phyloP scores from a whole-genome alignment of 2,888 invertebrate genomes.

The Drosophila macrospina region DNA sequence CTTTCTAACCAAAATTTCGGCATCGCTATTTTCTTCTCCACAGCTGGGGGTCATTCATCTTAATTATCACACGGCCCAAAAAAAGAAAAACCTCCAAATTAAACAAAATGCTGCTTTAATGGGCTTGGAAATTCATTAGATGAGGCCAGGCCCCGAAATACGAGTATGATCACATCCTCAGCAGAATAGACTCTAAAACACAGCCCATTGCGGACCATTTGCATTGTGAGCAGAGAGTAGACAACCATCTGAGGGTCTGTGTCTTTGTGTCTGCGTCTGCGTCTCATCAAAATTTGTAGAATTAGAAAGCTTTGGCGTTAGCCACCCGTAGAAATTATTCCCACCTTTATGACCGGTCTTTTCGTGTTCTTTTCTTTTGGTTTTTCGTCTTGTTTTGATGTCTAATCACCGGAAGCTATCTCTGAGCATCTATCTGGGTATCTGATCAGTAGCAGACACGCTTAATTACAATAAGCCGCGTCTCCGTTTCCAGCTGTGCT shows the following conservation, averaged over 20 bases:
- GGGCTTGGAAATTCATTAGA: constrained; percentile 70
- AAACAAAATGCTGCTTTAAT: constrained; percentile 63
- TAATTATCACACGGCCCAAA: constrained; percentile 73
- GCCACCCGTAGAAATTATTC: constrained; percentile 66
- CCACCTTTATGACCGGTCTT: constrained; percentile 66
- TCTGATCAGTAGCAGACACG: constrained; percentile 50
- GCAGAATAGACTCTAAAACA: constrained; percentile 59
- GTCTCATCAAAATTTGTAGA: constrained; percentile 37
- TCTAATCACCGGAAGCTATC: constrained; percentile 79
- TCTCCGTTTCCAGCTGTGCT: constrained; percentile 56
- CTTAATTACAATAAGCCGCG: constrained; percentile 68
- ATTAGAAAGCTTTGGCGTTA: constrained; percentile 61
- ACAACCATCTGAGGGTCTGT: constrained; percentile 17
- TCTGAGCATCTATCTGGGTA: constrained; percentile 51
- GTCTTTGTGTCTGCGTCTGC: constrained; percentile 25
- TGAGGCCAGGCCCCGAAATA: constrained; percentile 44
- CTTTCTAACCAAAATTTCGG: constrained; percentile 62
- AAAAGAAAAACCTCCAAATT: constrained; percentile 57
- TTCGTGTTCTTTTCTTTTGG: constrained; percentile 38
- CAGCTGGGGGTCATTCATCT: constrained; percentile 73
- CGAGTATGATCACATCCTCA: constrained; percentile 53
- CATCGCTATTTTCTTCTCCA: constrained; percentile 1
- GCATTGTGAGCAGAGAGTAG: constrained; percentile 53
- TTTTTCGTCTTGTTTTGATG: constrained; percentile 44
- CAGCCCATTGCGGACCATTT: constrained; percentile 67